Evolutionary conservation across 2,888 invertebrate species (phyloP), one percentile per base, ranked within the genome.

Genomic region (Sisyra nigra): DNA sequence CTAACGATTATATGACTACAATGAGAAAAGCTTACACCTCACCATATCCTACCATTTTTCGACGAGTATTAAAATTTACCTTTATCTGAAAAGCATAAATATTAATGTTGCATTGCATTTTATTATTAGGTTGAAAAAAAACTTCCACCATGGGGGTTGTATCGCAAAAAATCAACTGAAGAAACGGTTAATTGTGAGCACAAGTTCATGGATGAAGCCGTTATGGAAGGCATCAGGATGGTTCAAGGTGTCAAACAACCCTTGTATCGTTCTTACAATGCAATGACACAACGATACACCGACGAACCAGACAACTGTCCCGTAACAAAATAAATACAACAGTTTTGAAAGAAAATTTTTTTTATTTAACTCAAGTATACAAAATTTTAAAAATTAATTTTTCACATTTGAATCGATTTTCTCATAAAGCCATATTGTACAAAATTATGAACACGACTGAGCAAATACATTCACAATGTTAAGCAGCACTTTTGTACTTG

Each of bases 21-120:
- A 68, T 69, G 53, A 70, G 72, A 53, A 63, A 65, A 47, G 68
- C 69, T 51, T 73, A 67, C 47, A 60, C 65, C 48, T 65, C 66
- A 45, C 72, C 71, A 0, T 56, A 58, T 50, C 68, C 69, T 19
- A 54, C 56, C 39, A 61, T 63, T 19, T 57, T 63, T 34, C 64
- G 64, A 55, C 66, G 68, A 57, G 72, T 72, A 61, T 47, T 5
- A 24, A n/a, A n/a, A n/a, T 30, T 41, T 36, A 35, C 3, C 2
- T 42, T 19, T 45, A 34, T n/a, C 10, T n/a, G n/a, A n/a, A n/a
- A n/a, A n/a, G n/a, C n/a, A n/a, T n/a, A n/a, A n/a, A n/a, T n/a
- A n/a, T n/a, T n/a, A n/a, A n/a, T n/a, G n/a, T n/a, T n/a, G n/a
- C n/a, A n/a, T n/a, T n/a, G n/a, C 19, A 15, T 17, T 18, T n/a